These are phyloP conservation scores for Hoplostethus mediterraneus DNA, from an alignment of 2,797 vertebrate species.

Conservation along the genomic window DNA sequence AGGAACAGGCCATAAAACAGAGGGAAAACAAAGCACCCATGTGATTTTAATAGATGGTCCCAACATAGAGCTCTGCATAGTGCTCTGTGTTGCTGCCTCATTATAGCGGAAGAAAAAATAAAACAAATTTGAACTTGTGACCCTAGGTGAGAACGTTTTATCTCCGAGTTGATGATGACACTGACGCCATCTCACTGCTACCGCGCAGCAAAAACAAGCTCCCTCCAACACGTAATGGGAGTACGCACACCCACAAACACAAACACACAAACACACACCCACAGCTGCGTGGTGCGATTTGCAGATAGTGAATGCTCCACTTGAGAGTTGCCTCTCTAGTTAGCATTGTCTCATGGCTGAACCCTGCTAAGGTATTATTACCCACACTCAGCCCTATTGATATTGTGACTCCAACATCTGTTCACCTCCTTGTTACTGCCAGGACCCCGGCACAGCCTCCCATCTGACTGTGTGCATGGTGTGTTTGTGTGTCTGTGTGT, in stretches of 20 bases:
- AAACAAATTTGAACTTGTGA: conserved; percentile 81
- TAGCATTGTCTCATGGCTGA: conserved; percentile 73
- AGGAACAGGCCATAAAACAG: conserved; percentile 76
- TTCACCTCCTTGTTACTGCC: conserved; percentile 81
- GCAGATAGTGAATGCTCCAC: conserved; percentile 81
- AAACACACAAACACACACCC: conserved; percentile 32
- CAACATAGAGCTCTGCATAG: conserved; percentile 70
- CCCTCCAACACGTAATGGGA: conserved; percentile 62
- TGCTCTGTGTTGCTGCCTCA: conserved; percentile 72
- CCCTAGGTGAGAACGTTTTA: conserved; percentile 71
- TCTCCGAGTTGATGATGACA: conserved; percentile 72
- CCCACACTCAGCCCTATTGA: conserved; percentile 79
- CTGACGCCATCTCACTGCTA: conserved; percentile 58
- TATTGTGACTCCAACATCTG: conserved; percentile 81
- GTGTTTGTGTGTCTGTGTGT: conserved; percentile 32
- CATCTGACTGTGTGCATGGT: conserved; percentile 69
- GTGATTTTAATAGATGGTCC: conserved; percentile 75
- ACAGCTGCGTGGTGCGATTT: conserved; percentile 71
- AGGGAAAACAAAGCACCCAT: conserved; percentile 78
- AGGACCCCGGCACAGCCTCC: conserved; percentile 59
- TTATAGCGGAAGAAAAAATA: conserved; percentile 64
- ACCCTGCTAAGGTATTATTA: conserved; percentile 78
- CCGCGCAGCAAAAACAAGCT: conserved; percentile 53
- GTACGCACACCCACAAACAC: conserved; percentile 44
- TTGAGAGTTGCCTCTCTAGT: conserved; percentile 80